These are phyloP conservation scores for Strigamia maritima DNA, from an alignment of 2,888 invertebrate genomes.

Conservation along the genomic window DNA sequence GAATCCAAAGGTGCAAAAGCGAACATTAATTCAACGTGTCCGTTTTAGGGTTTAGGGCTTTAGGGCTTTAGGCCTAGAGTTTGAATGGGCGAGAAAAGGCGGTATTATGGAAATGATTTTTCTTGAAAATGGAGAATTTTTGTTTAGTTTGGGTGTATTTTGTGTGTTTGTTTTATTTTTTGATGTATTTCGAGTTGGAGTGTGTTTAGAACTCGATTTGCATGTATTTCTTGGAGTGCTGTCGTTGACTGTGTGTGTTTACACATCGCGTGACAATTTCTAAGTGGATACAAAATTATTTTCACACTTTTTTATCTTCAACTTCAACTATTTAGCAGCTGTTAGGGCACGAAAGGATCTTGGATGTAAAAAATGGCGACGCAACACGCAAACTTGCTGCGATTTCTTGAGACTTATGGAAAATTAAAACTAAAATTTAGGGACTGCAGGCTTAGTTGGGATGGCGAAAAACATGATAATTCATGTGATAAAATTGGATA, in stretches of 20 bases:
- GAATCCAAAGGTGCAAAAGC: background rate
- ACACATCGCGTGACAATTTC: slow-evolving; percentile 16
- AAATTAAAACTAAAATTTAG: background rate
- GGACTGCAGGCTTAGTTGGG: too few species aligned
- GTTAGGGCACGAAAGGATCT: slow-evolving; percentile 23
- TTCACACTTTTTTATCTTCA: background rate
- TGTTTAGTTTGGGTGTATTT: too few species aligned
- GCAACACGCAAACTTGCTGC: background rate
- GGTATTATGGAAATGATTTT: too few species aligned
- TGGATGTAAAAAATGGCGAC: background rate
- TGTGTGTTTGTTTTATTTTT: background rate
- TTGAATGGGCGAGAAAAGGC: too few species aligned
- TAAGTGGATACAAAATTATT: slow-evolving; percentile 15
- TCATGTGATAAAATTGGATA: too few species aligned
- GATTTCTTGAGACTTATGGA: background rate
- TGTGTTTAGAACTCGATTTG: background rate
- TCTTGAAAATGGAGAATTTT: background rate
- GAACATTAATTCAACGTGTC: background rate
- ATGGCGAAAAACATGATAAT: too few species aligned
- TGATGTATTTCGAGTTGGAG: background rate
- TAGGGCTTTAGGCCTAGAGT: too few species aligned
- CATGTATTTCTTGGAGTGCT: background rate
- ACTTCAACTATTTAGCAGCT: slow-evolving; percentile 15
- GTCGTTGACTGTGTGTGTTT: background rate
- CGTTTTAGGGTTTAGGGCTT: background rate